Evolutionary conservation across 1,140 invertebrate species (phyloP).

Genomic region (Stenopsyche tienmushanensis): DNA sequence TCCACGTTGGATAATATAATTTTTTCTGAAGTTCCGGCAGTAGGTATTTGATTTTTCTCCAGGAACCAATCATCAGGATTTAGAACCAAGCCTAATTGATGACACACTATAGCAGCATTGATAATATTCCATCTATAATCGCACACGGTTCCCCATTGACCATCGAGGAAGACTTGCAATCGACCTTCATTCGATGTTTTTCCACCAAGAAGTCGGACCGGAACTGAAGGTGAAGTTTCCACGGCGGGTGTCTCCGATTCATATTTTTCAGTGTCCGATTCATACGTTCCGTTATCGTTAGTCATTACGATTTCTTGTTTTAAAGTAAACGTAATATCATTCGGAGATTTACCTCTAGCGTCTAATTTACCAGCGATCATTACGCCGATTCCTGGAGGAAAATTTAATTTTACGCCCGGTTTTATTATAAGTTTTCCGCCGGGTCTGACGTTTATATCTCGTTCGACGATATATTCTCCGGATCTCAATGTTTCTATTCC

Average conservation of each 20-base stretch:
- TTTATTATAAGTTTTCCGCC: conserved; percentile 83
- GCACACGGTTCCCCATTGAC: conserved; percentile 96
- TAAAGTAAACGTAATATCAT: conserved; percentile 74
- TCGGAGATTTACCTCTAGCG: conserved; percentile 73
- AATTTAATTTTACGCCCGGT: conserved; percentile 82
- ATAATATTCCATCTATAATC: conserved; percentile 94
- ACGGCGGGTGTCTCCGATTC: conserved; percentile 57
- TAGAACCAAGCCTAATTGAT: conserved; percentile 89
- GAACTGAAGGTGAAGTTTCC: conserved; percentile 58
- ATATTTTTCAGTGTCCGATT: conserved; percentile 55
- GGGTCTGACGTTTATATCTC: conserved; percentile 89
- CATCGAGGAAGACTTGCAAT: conserved; percentile 76
- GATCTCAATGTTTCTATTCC: conserved; percentile 74
- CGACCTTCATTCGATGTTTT: conserved; percentile 73
- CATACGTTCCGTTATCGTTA: conserved; percentile 63
- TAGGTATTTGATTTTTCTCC: conserved; percentile 76
- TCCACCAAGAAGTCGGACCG: conserved; percentile 76
- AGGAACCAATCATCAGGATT: conserved; percentile 92
- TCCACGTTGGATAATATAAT: conserved; percentile 84
- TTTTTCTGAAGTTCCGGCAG: conserved; percentile 72
- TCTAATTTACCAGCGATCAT: conserved; percentile 92
- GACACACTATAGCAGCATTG: conserved; percentile 90
- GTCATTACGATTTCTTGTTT: conserved; percentile 70
- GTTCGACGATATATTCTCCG: conserved; percentile 82
- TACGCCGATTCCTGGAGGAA: conserved; percentile 91